Evolutionary conservation across 2,113 vertebrate species (phyloP).

Genomic region (Hoplias malabaricus): DNA sequence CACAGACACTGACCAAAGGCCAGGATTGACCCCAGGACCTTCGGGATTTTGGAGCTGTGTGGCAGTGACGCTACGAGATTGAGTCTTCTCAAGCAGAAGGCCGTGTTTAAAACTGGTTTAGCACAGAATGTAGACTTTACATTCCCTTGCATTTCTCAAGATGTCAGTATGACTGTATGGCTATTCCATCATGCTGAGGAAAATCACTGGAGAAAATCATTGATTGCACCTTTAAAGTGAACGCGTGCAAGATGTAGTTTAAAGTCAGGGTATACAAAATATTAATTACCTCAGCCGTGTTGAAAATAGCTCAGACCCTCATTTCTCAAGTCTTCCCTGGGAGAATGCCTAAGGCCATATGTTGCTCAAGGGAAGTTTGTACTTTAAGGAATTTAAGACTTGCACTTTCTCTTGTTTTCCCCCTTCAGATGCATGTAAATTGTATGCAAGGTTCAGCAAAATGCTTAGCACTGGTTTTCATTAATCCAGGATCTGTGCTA

Average conservation of each 20-base stretch:
- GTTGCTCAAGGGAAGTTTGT: neutral
- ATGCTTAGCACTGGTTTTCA: neutral
- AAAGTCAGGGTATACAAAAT: slow-evolving; percentile 9
- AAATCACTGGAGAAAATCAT: too few species aligned
- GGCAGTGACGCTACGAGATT: too few species aligned
- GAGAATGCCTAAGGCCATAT: slow-evolving; percentile 27
- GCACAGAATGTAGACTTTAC: too few species aligned
- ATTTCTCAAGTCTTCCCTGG: neutral
- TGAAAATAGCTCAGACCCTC: slow-evolving; percentile 2
- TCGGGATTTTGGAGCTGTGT: too few species aligned
- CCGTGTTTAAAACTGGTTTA: slow-evolving; percentile 9
- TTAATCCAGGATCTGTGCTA: neutral
- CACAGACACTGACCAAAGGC: too few species aligned
- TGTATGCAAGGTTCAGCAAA: neutral
- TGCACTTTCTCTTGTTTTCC: neutral
- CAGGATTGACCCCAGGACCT: too few species aligned
- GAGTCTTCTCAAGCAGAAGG: too few species aligned
- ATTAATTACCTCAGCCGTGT: slow-evolving; percentile 9
- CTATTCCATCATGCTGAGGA: too few species aligned
- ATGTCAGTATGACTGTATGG: too few species aligned
- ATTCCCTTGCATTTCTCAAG: too few species aligned
- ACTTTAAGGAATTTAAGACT: neutral
- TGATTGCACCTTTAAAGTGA: too few species aligned
- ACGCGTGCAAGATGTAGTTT: slow-evolving; percentile 1
- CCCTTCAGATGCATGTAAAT: neutral